phyloP scores from a whole-genome alignment of 1,140 invertebrate genomes.

The Drosophila littoralis region DNA sequence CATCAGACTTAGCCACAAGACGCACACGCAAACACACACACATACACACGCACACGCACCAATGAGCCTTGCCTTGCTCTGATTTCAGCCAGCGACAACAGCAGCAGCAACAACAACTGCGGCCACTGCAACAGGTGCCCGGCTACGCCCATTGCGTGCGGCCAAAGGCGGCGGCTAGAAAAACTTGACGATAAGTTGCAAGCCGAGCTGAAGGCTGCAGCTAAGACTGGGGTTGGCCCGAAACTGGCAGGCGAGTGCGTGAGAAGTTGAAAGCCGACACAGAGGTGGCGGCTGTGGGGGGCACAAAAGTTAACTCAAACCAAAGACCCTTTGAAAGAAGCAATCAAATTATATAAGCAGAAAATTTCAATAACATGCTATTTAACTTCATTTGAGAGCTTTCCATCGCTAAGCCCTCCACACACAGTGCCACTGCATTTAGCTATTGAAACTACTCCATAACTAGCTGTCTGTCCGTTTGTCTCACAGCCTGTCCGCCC shows the following conservation, averaged over 20 bases:
- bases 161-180: slow-evolving; percentile 47
- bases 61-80: slow-evolving; percentile 67
- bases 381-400: not conserved
- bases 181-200: slow-evolving; percentile 64
- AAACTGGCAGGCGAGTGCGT: slow-evolving; percentile 21
- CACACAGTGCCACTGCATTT: slow-evolving; percentile 13
- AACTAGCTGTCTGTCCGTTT: slow-evolving; percentile 10
- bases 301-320: not conserved
- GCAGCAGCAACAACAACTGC: slow-evolving; percentile 21
- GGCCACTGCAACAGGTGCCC: slow-evolving; percentile 63
- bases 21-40: slow-evolving; percentile 16
- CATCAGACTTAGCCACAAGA: slow-evolving; percentile 58
- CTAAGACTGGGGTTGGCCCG: slow-evolving; percentile 5
- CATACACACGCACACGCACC: slow-evolving; percentile 4
- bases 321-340: not conserved
- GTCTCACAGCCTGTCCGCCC: slow-evolving; percentile 9
- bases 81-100: slow-evolving; percentile 68
- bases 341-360: not conserved
- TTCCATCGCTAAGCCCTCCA: not conserved
- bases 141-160: slow-evolving; percentile 78
- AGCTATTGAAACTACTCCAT: slow-evolving; percentile 18
- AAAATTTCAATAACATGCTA: not conserved
- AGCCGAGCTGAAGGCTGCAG: slow-evolving; percentile 24
- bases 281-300: slow-evolving; percentile 16
- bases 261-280: slow-evolving; percentile 21